Base-by-base conservation (phyloP, 2,888 invertebrate genomes). In the Mylabris sibirica region DNA sequence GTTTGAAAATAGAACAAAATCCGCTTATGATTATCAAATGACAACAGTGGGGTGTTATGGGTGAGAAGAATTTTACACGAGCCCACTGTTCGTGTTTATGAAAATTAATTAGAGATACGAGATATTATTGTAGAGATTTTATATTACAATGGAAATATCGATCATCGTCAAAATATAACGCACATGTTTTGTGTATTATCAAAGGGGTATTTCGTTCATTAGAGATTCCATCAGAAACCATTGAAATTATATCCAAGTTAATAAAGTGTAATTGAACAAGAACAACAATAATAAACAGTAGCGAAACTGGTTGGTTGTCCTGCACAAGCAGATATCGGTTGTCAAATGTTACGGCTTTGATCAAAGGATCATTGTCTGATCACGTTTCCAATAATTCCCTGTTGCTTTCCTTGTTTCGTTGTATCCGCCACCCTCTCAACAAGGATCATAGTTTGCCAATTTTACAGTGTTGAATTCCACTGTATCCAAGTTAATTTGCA, bases 1-100 rank as follows among this genome's bases (percentile, higher is more conserved):
- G 11, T 53, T 26, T 57, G 1, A 6, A n/a, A 57, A 57, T 57
- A 24, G 26, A 24, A 26, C 72, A 75, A 78, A 78, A 79, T 77
- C 79, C 79, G 77, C 76, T 79, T 78, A 79, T 76, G 59, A 38
- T n/a, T 57, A 57, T 57, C 14, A 24, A 57, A 26, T 53, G 20
- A 53, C 53, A 53, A 6, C 20, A 38, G n/a, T 4, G 12, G 38
- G 3, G 17, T 1, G 17, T 49, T 9, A 11, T 2, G 12, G 20
- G 2, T 3, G 24, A n/a, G 22, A 53, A 49, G 9, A 38, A 35
- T 35, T 35, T 12, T 6, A 14, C 24, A 1, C 2, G 22, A 53
- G 26, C 26, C 14, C 14, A 62, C 59, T 61, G 66, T 61, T 62
- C 70, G 70, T 70, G 70, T 70, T 70, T 70, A 70, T 70, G 70